Base-by-base conservation (phyloP, 1,140 invertebrate species). In the Euschistus heros region DNA sequence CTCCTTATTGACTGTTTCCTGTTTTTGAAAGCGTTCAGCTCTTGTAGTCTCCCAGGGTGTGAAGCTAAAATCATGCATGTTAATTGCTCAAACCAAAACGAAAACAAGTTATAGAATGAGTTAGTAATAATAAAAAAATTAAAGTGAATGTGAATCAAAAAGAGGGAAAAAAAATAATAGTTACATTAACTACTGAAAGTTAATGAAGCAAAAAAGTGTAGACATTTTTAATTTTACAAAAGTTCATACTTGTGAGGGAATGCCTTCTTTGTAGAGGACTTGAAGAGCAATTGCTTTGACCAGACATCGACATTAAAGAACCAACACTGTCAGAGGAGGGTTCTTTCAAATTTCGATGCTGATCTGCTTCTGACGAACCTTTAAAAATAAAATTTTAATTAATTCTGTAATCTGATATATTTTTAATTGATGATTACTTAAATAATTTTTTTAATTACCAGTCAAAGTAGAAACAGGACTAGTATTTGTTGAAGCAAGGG, bases 391-490 rank as follows among this genome's bases (percentile, higher is more conserved):
- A 50, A n/a, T 50, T 50, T 57, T 26, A 57, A 57, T 24, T 24
- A 24, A 27, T 18, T 50, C 5, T n/a, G n/a, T 50, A 4, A 2
- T 50, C 6, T 8, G n/a, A 50, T 7, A n/a, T 50, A 20, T 2
- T 20, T 17, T 10, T 50, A 50, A 10, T 4, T 50, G 47, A 20
- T 50, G 2, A 2, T 37, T 37, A 37, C 6, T 10, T 10, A 10
- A 37, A 37, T 37, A 1, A 18, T 22, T 18, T 13, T 50, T 2
- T n/a, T 27, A 84, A n/a, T 77, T 77, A 70, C 89, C 89, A 18
- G 91, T 93, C 14, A 93, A 75, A 0, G 91, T 94, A 8, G 91
- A 93, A 66, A 90, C 84, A 20, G 91, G 90, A 75, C 90, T 92
- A 6, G 89, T 91, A 69, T 92, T 92, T 54, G 85, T 86, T 0